These are phyloP conservation scores for Riparia riparia DNA, from an alignment of 2,113 vertebrate genomes.

Conservation along the genomic window DNA sequence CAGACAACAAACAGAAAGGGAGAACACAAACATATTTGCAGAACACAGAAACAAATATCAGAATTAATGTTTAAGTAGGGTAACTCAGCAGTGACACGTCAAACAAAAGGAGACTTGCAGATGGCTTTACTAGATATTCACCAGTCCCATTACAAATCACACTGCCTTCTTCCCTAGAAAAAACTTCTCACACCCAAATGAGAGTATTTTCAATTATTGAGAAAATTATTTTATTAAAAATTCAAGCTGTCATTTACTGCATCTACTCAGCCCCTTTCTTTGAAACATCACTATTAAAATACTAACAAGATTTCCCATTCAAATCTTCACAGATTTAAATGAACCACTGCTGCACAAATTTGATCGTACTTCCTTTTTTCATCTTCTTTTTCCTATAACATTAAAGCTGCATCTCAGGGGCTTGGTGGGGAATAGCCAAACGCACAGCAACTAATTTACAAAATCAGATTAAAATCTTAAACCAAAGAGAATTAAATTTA, in stretches of 20 bases:
- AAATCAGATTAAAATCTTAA: constrained; percentile 73
- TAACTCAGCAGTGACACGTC: background rate
- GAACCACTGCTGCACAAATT: background rate
- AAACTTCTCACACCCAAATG: background rate
- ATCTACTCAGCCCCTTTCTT: background rate
- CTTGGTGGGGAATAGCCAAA: background rate
- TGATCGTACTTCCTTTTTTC: background rate
- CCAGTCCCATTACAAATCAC: background rate
- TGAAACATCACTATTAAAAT: background rate
- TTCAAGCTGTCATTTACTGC: background rate
- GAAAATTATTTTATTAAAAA: background rate
- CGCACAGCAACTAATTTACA: background rate
- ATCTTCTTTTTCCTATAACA: background rate
- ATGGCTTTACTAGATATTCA: background rate
- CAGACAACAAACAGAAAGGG: background rate
- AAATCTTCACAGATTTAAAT: background rate
- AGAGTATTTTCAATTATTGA: background rate
- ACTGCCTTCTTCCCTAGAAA: background rate
- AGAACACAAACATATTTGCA: background rate
- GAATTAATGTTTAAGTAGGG: background rate
- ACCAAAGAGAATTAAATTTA: constrained; percentile 50
- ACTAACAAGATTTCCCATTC: background rate
- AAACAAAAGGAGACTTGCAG: background rate
- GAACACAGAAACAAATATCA: background rate
- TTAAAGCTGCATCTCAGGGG: background rate